Conservation (phyloP, 2,797 vertebrate genomes). For the Acridotheres tristis region DNA sequence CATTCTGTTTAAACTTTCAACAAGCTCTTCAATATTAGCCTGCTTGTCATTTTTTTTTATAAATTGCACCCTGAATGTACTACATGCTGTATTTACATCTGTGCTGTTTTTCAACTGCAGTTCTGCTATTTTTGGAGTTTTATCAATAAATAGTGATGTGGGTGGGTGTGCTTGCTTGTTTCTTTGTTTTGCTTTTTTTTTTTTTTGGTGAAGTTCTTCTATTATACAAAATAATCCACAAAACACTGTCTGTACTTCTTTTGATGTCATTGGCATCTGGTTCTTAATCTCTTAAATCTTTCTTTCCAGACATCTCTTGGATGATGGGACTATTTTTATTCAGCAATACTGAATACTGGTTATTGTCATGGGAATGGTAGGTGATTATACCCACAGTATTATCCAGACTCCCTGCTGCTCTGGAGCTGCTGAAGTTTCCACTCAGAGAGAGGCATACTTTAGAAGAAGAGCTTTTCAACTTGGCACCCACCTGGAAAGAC, state of each 20-base stretch:
- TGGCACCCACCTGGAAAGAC: background rate
- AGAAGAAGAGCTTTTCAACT: background rate
- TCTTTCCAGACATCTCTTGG: constrained; percentile 11
- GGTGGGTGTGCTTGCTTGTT: background rate
- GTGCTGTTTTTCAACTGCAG: background rate
- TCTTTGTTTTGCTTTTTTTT: background rate
- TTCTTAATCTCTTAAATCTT: constrained; percentile 30
- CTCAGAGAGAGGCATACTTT: background rate
- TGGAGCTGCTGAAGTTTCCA: background rate
- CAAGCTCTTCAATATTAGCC: background rate
- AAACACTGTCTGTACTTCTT: background rate
- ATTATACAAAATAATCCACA: background rate
- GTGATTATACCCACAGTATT: constrained; percentile 1
- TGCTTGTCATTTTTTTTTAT: background rate
- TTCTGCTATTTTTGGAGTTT: constrained; percentile 24
- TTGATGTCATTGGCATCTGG: constrained; percentile 36
- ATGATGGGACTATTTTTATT: background rate
- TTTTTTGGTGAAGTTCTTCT: background rate
- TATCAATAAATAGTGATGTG: background rate
- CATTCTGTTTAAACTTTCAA: background rate
- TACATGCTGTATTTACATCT: background rate
- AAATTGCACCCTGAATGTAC: background rate
- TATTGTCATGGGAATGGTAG: background rate
- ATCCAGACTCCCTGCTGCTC: background rate
- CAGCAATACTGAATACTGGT: background rate